Base-by-base conservation (phyloP, 2,888 invertebrate genomes). In the Macrosoma leucophasiata region DNA sequence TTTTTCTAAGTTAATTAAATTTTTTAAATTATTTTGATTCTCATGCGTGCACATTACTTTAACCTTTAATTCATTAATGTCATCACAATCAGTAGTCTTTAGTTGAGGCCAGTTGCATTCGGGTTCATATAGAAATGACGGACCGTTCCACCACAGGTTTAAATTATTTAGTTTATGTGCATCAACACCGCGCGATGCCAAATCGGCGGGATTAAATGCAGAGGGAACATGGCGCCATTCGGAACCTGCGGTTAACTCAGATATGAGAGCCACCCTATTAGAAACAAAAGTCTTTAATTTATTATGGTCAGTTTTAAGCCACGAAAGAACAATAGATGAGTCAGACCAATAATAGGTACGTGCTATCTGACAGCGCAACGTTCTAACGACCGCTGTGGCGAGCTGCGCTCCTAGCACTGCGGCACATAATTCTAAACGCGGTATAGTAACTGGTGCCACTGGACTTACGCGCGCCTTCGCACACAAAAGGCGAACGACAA, bases 301-400 rank as follows among this genome's bases (percentile, higher is more conserved):
- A 10, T 8, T 18, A 13, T 23, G 23, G 12, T 22, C 7, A 40
- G 42, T 50, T 13, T 39, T 37, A 3, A 55, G 20, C 53, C 53
- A 55, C 3, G 49, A 51, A 7, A 55, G 20, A 1, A 53, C 50
- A n/a, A n/a, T n/a, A n/a, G n/a, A n/a, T n/a, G n/a, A n/a, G n/a
- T n/a, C n/a, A n/a, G n/a, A n/a, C n/a, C n/a, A n/a, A n/a, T n/a
- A n/a, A n/a, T n/a, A n/a, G n/a, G n/a, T n/a, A n/a, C n/a, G n/a
- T n/a, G n/a, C n/a, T n/a, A n/a, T n/a, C n/a, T n/a, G n/a, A n/a
- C n/a, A n/a, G n/a, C n/a, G n/a, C n/a, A n/a, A n/a, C n/a, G n/a
- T n/a, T n/a, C n/a, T n/a, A n/a, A n/a, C n/a, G n/a, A n/a, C n/a
- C n/a, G n/a, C n/a, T n/a, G n/a, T n/a, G n/a, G n/a, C n/a, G n/a